Percentiles rank a stretch among this genome's conserved stretches.
Conservation (phyloP, 2,797 vertebrate genomes). For the Onychomys arenicola region DNA sequence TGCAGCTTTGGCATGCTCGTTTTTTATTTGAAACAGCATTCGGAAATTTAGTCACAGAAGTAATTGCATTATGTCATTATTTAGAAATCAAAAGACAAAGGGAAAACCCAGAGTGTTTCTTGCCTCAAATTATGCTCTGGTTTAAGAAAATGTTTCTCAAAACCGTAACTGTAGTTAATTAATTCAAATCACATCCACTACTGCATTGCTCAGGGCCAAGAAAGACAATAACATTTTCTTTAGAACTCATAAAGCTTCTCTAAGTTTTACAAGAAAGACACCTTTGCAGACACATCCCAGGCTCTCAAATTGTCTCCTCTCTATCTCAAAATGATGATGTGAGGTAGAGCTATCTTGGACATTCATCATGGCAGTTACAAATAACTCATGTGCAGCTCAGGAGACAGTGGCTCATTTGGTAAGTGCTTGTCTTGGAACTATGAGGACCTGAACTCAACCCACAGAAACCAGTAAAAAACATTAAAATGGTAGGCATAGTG, state of each 20-base stretch:
- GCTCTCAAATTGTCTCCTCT: neutral
- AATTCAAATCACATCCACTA: neutral
- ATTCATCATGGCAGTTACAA: neutral
- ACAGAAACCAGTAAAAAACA: neutral
- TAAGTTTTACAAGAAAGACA: neutral
- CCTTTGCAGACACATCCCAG: neutral
- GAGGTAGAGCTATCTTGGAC: fast-evolving
- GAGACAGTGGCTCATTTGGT: neutral
- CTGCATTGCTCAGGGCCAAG: neutral
- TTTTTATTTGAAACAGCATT: neutral
- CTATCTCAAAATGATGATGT: neutral
- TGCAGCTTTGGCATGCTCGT: neutral
- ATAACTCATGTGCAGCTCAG: neutral
- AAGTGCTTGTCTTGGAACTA: neutral
- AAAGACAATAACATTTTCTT: constrained; percentile 6
- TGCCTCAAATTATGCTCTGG: constrained; percentile 1
- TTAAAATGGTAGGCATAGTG: neutral
- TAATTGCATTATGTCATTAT: neutral
- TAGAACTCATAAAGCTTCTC: neutral
- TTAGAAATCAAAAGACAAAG: constrained; percentile 21
- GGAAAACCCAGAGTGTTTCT: neutral
- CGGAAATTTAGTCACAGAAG: neutral
- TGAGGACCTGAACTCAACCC: neutral
- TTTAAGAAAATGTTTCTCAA: constrained; percentile 37
- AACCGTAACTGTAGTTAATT: neutral